Conservation (phyloP, 2,888 invertebrate genomes). For the Alentia gelatinosa region DNA sequence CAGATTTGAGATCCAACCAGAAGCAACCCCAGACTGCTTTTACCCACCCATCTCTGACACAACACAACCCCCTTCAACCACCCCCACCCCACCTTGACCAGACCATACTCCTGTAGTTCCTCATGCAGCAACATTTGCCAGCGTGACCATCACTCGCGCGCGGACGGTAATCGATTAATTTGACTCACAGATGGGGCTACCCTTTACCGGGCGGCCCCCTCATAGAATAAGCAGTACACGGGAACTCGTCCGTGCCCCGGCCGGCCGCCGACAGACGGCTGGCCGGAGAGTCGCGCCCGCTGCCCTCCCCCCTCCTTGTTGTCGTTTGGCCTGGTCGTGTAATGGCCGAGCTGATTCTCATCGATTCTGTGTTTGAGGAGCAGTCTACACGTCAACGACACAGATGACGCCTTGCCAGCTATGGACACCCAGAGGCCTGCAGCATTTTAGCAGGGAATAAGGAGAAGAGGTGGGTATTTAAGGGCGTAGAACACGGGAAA, state of each 20-base stretch:
- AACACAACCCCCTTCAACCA: no score
- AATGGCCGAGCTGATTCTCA: not conserved
- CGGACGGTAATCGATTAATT: constrained; percentile 4
- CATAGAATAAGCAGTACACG: not conserved
- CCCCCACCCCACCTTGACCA: not conserved
- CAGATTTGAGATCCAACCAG: not conserved
- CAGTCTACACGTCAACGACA: not conserved
- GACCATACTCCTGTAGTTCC: not conserved
- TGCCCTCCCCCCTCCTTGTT: not conserved
- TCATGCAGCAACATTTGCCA: constrained; percentile 2
- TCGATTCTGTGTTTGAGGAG: not conserved
- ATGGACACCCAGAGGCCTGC: no score
- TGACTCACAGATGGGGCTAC: constrained; percentile 29
- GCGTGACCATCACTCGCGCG: not conserved
- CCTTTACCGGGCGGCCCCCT: not conserved
- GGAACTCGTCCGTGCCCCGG: not conserved
- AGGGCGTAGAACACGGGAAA: no score
- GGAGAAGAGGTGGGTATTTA: no score
- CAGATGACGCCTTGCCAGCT: not conserved
- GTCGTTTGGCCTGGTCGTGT: not conserved
- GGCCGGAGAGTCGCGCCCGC: not conserved
- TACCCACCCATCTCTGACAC: no score
- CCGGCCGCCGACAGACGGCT: not conserved
- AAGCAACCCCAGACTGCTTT: not conserved
- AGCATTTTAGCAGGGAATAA: no score